Percentiles rank a stretch among this genome's conserved stretches.
phyloP scores from a whole-genome alignment of 2,888 invertebrate species.

The Sipunculus nudus region DNA sequence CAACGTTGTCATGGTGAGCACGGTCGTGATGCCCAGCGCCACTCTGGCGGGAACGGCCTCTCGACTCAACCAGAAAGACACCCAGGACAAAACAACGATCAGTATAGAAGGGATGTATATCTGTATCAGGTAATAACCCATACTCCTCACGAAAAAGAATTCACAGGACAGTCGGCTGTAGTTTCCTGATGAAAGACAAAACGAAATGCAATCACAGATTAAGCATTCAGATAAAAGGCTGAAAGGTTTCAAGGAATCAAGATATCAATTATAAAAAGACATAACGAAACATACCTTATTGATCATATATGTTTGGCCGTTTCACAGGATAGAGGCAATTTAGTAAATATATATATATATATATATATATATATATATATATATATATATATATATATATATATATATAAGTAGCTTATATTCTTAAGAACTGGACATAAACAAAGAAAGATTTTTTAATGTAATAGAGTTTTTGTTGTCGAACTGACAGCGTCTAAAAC shows the following conservation, averaged over 20 bases:
- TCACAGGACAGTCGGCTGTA: conserved; percentile 68
- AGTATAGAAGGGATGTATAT: conserved; percentile 70
- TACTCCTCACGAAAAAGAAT: conserved; percentile 81
- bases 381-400: too few species aligned
- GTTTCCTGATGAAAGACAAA: conserved; percentile 51
- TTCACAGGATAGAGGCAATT: too few species aligned
- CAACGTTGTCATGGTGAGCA: conserved; percentile 65
- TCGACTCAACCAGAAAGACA: conserved; percentile 72
- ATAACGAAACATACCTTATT: too few species aligned
- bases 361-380: too few species aligned
- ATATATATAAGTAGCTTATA: too few species aligned
- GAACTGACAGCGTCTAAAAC: too few species aligned
- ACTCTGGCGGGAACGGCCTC: conserved; percentile 65
- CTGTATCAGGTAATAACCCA: conserved; percentile 77
- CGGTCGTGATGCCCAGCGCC: conserved; percentile 65
- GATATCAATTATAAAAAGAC: too few species aligned
- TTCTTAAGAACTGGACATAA: too few species aligned
- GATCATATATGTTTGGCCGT: too few species aligned
- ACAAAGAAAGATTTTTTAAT: too few species aligned
- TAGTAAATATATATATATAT: too few species aligned
- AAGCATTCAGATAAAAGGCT: background rate
- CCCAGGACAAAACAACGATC: conserved; percentile 73
- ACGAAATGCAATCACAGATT: background rate
- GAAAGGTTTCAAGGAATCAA: background rate
- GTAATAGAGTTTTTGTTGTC: too few species aligned